Conservation (phyloP, 2,113 vertebrate genomes). For the Asarcornis scutulata region DNA sequence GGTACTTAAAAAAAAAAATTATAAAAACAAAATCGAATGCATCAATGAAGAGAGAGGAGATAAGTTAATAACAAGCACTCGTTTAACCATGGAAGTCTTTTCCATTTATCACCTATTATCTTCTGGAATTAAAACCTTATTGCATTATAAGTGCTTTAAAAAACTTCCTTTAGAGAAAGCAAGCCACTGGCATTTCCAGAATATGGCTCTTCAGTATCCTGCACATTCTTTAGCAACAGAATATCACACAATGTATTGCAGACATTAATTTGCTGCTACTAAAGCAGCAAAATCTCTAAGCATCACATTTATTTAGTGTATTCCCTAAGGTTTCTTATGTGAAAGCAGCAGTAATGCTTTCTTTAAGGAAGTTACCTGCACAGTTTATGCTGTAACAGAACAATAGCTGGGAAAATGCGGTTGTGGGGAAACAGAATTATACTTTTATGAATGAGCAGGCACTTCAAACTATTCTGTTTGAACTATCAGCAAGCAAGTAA, state of each 20-base stretch:
- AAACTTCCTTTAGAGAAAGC: slow-evolving; percentile 7
- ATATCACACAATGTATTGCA: slow-evolving; percentile 32
- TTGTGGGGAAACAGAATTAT: neutral
- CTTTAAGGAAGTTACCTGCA: slow-evolving; percentile 32
- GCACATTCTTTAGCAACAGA: neutral
- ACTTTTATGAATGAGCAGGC: neutral
- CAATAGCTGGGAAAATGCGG: neutral
- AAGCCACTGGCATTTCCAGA: slow-evolving; percentile 25
- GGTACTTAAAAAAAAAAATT: neutral
- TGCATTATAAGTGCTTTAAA: slow-evolving; percentile 7
- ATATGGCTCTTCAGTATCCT: neutral
- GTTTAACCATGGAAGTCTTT: slow-evolving; percentile 34
- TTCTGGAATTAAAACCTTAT: slow-evolving; percentile 55
- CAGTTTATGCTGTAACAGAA: slow-evolving; percentile 5
- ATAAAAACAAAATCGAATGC: slow-evolving; percentile 64
- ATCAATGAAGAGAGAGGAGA: slow-evolving; percentile 69
- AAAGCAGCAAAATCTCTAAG: slow-evolving; percentile 35
- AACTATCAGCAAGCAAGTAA: neutral
- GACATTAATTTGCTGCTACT: slow-evolving; percentile 31
- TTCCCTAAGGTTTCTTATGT: slow-evolving; percentile 28
- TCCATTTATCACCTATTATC: slow-evolving; percentile 51
- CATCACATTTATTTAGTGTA: slow-evolving; percentile 17
- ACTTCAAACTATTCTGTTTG: neutral
- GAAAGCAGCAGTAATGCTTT: slow-evolving; percentile 38
- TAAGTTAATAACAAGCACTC: slow-evolving; percentile 52